Evolutionary conservation across 30 jellyfish, hydroid and myxozoan genomes (phyloP).

Genomic region (Hydractinia echinata): DNA sequence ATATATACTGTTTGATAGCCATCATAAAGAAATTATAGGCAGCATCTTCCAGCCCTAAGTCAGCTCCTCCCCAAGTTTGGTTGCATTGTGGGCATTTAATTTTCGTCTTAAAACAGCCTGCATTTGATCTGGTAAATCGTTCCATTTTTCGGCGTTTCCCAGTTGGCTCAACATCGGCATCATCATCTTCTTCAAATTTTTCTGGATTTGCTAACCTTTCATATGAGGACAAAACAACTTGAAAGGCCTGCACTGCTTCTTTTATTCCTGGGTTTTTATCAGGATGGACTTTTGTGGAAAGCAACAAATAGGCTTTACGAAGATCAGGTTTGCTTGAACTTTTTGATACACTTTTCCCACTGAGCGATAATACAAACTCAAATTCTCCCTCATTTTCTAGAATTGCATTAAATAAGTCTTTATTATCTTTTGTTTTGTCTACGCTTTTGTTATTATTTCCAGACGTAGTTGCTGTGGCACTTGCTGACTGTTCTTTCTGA

Average conservation of each 20-base stretch:
- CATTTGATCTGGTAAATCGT: constrained; percentile 40
- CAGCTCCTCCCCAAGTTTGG: constrained; percentile 37
- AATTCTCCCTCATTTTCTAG: constrained; percentile 36
- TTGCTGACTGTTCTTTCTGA: background rate
- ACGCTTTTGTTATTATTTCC: background rate
- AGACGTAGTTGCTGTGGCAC: background rate
- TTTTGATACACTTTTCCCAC: constrained; percentile 22
- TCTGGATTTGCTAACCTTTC: constrained; percentile 41
- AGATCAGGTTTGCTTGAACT: constrained; percentile 31
- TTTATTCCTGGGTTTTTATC: constrained; percentile 25
- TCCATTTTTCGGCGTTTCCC: constrained; percentile 34
- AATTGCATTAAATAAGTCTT: constrained; percentile 19
- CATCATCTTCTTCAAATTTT: constrained; percentile 36
- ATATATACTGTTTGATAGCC: constrained; percentile 34
- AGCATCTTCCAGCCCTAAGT: constrained; percentile 37
- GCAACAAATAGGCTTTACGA: constrained; percentile 34
- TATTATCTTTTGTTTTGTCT: background rate
- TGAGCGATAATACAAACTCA: constrained; percentile 23
- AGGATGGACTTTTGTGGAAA: constrained; percentile 40
- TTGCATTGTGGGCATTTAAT: constrained; percentile 39
- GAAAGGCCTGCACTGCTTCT: constrained; percentile 46
- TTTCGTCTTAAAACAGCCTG: constrained; percentile 29
- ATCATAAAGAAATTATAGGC: constrained; percentile 37
- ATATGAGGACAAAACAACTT: constrained; percentile 30
- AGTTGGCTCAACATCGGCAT: constrained; percentile 23